These are phyloP conservation scores for Dipodomys ordii DNA, from an alignment of 2,113 vertebrate genomes.

Conservation along the genomic window DNA sequence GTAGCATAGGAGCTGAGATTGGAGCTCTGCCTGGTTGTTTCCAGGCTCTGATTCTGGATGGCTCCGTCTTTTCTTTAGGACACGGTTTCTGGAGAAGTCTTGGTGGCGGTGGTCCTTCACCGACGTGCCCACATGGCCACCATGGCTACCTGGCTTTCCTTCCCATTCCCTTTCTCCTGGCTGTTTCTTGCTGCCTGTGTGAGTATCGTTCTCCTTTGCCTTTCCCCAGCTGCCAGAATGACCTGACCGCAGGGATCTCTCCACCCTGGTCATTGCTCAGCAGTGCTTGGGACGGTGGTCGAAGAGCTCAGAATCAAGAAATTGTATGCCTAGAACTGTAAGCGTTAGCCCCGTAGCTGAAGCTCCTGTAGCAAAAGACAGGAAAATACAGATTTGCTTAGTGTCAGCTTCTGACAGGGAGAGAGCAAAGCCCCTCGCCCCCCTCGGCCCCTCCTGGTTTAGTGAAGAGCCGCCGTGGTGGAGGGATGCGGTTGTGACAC, in stretches of 20 bases:
- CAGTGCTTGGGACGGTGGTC: not conserved
- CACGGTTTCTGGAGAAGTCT: not conserved
- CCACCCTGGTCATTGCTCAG: not conserved
- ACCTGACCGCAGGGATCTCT: too few species aligned
- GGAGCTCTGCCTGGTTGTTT: not conserved
- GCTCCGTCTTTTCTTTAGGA: not conserved
- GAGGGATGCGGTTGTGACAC: not conserved
- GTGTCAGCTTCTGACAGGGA: not conserved
- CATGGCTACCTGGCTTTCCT: not conserved
- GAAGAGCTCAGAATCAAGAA: not conserved
- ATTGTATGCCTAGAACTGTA: not conserved
- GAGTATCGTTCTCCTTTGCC: not conserved
- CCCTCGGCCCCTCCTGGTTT: not conserved
- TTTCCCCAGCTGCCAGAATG: not conserved
- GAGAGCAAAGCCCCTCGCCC: too few species aligned
- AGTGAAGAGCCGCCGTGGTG: not conserved
- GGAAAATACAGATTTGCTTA: not conserved
- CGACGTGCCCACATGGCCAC: not conserved
- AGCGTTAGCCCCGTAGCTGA: not conserved
- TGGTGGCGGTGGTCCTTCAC: not conserved
- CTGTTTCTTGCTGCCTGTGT: too few species aligned
- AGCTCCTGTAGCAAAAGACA: not conserved
- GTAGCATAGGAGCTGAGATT: not conserved
- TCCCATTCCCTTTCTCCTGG: not conserved
- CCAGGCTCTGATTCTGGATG: not conserved